Conservation (phyloP, 2,113 vertebrate genomes). For the Eulemur rufifrons region DNA sequence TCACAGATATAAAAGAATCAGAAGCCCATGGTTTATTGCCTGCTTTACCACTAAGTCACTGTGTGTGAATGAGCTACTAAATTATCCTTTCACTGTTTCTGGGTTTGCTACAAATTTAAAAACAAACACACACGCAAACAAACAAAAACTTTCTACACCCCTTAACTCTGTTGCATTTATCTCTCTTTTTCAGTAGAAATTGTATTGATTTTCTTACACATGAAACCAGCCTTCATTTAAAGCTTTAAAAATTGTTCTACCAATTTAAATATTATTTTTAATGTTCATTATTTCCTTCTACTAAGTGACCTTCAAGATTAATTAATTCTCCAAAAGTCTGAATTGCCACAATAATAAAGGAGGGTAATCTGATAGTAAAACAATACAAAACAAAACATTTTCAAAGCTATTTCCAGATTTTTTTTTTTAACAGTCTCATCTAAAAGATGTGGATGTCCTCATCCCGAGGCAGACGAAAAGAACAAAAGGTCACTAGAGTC, state of each 20-base stretch:
- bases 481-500: background rate
- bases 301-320: background rate
- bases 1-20: background rate
- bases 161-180: background rate
- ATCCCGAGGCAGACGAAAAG: background rate
- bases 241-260: background rate
- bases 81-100: background rate
- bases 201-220: background rate
- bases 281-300: background rate
- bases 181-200: background rate
- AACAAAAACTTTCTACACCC: background rate
- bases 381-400: background rate
- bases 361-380: background rate
- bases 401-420: background rate
- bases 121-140: background rate
- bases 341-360: background rate
- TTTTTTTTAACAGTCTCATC: background rate
- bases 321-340: background rate
- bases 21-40: background rate
- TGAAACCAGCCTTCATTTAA: background rate
- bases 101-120: background rate
- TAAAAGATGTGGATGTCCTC: background rate
- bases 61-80: background rate
- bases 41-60: background rate
- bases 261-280: background rate